Evolutionary conservation across 2,888 invertebrate species (phyloP).

Genomic region (Dascillus cervinus): DNA sequence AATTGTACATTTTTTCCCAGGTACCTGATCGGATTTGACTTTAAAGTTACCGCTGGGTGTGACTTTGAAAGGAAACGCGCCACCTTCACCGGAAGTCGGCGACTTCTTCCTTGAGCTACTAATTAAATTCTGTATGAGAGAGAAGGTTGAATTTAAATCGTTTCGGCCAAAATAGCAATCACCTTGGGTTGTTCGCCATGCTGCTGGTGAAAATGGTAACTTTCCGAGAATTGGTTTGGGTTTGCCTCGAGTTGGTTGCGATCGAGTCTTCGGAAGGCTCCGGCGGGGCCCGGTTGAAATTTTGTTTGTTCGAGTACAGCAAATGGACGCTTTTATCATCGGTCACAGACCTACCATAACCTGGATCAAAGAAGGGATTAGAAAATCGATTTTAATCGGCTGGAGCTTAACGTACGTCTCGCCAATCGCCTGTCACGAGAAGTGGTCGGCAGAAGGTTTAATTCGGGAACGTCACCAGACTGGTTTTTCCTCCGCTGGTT

Average conservation of each 20-base stretch:
- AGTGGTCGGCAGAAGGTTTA: too few species aligned
- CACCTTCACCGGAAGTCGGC: conserved; percentile 17
- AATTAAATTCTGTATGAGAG: conserved; percentile 16
- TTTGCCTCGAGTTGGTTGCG: conserved; percentile 3
- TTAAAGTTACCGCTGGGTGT: conserved; percentile 65
- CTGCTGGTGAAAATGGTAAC: conserved; percentile 4
- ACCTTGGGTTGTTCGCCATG: conserved; percentile 7
- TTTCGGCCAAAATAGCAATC: conserved; percentile 11
- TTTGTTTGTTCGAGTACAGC: conserved; percentile 13
- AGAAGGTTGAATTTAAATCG: too few species aligned
- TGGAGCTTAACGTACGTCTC: too few species aligned
- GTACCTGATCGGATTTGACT: conserved; percentile 60
- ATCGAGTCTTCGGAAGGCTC: conserved; percentile 3
- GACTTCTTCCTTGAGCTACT: conserved; percentile 23
- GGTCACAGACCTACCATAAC: too few species aligned
- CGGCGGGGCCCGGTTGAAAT: neutral
- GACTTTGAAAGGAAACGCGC: conserved; percentile 55
- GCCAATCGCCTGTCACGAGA: too few species aligned
- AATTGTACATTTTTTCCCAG: neutral
- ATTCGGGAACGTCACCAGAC: too few species aligned
- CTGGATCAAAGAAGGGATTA: too few species aligned
- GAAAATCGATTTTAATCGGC: too few species aligned
- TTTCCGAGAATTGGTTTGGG: conserved; percentile 1
- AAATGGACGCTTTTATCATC: conserved; percentile 14
- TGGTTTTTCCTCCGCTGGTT: too few species aligned